These are phyloP conservation scores for Odobenus rosmarus DNA, from an alignment of 2,113 vertebrate genomes.

Conservation along the genomic window DNA sequence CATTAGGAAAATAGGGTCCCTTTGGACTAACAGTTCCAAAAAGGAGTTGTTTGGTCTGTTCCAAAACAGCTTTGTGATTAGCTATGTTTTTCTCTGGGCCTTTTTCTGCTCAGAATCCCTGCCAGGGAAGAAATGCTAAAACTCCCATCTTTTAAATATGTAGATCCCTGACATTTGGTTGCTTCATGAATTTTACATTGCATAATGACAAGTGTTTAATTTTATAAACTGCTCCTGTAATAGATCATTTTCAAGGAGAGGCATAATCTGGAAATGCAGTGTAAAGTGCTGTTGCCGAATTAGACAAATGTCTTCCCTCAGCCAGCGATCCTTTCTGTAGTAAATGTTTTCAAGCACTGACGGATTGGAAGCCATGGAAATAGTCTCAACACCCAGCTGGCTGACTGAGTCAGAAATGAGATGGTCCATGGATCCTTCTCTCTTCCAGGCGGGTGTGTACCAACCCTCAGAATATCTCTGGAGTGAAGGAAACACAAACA, in stretches of 20 bases:
- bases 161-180: constrained; percentile 84
- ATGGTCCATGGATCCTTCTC: constrained; percentile 55
- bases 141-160: constrained; percentile 79
- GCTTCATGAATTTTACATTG: constrained; percentile 80
- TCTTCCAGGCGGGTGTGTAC: constrained; percentile 61
- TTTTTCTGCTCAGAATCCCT: constrained; percentile 83
- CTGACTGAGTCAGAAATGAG: constrained; percentile 76
- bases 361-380: constrained; percentile 71
- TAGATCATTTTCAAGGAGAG: constrained; percentile 81
- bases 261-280: constrained; percentile 77
- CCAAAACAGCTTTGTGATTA: constrained; percentile 77
- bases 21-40: constrained; percentile 41
- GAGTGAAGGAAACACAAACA: constrained; percentile 62
- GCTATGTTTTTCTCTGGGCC: constrained; percentile 78
- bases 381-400: constrained; percentile 80
- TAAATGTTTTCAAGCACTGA: constrained; percentile 76
- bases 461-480: constrained; percentile 63
- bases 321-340: constrained; percentile 70
- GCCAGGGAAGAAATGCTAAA: constrained; percentile 80
- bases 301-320: constrained; percentile 76
- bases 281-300: constrained; percentile 70
- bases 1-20: constrained; percentile 14
- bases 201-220: constrained; percentile 83
- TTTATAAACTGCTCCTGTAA: constrained; percentile 81
- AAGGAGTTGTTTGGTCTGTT: constrained; percentile 64